Percentiles rank a stretch among this genome's conserved stretches.
These are phyloP conservation scores for Schizopygopsis malacanthus DNA, from an alignment of 2,797 vertebrate genomes.

Conservation along the genomic window DNA sequence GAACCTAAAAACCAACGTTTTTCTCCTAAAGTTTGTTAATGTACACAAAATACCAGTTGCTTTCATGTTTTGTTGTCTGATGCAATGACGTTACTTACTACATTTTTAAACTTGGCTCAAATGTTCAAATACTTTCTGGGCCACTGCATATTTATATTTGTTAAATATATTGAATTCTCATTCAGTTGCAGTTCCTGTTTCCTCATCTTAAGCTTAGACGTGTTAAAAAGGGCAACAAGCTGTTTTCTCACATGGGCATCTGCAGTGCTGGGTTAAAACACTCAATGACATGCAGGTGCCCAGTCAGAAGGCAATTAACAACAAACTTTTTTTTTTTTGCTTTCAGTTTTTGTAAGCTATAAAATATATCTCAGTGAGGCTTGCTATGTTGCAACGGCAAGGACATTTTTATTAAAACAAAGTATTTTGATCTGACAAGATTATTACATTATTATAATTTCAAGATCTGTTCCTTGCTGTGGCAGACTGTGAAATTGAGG, in stretches of 20 bases:
- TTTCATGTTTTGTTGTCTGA: neutral
- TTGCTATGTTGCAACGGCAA: slow-evolving; percentile 66
- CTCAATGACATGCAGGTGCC: slow-evolving; percentile 71
- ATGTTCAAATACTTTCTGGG: slow-evolving; percentile 16
- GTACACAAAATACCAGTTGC: neutral
- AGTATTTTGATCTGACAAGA: neutral
- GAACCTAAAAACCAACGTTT: neutral
- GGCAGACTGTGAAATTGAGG: slow-evolving; percentile 54
- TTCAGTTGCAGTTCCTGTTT: slow-evolving; percentile 64
- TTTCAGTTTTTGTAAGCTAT: slow-evolving; percentile 44
- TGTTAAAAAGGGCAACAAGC: slow-evolving; percentile 64
- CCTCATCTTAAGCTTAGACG: slow-evolving; percentile 54
- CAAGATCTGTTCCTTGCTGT: slow-evolving; percentile 39
- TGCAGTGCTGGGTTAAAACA: slow-evolving; percentile 56
- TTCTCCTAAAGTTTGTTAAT: neutral
- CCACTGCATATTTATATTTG: neutral
- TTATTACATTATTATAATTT: neutral
- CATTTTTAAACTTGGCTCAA: slow-evolving; percentile 10
- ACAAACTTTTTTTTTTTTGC: slow-evolving; percentile 15
- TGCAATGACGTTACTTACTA: slow-evolving; percentile 5
- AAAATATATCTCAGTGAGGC: slow-evolving; percentile 54
- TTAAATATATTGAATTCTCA: slow-evolving; percentile 62
- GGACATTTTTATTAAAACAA: slow-evolving; percentile 45
- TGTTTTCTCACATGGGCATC: slow-evolving; percentile 65
- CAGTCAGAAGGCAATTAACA: slow-evolving; percentile 68